Evolutionary conservation across 2,888 invertebrate genomes (phyloP).

Genomic region (Copidosoma aretas): DNA sequence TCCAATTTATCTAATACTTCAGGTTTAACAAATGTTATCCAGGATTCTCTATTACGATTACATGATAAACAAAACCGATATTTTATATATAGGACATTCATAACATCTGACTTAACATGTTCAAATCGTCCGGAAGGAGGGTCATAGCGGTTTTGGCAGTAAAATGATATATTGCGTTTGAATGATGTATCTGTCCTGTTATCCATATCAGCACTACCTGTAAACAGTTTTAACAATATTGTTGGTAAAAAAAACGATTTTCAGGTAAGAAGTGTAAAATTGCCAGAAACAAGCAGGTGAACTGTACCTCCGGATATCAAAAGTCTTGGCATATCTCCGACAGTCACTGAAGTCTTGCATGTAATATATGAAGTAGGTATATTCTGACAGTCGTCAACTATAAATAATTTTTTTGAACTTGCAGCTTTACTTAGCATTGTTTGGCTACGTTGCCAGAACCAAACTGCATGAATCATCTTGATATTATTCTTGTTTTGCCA

Average conservation of each 20-base stretch:
- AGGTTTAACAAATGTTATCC: constrained; percentile 39
- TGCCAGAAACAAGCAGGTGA: too few species aligned
- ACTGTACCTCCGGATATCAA: constrained; percentile 76
- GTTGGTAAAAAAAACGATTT: too few species aligned
- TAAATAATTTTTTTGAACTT: constrained; percentile 77
- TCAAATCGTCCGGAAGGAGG: constrained; percentile 54
- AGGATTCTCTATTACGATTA: constrained; percentile 38
- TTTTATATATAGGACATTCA: constrained; percentile 43
- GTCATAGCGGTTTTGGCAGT: constrained; percentile 69
- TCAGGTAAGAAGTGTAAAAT: too few species aligned
- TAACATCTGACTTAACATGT: constrained; percentile 48
- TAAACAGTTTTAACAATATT: constrained; percentile 4
- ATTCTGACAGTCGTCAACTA: constrained; percentile 78
- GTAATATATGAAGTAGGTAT: constrained; percentile 65
- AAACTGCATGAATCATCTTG: constrained; percentile 75
- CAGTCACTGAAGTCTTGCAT: constrained; percentile 56
- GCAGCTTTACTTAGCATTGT: constrained; percentile 83
- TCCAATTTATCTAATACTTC: constrained; percentile 58
- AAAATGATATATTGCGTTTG: constrained; percentile 66
- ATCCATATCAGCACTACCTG: constrained; percentile 45
- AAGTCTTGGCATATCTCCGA: constrained; percentile 63
- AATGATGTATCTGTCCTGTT: constrained; percentile 36
- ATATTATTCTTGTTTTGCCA: constrained; percentile 71
- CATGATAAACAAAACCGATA: constrained; percentile 54
- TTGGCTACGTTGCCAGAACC: constrained; percentile 75